Evolutionary conservation across 2,113 vertebrate genomes (phyloP).

Genomic region (Trochalopteron elliotii): DNA sequence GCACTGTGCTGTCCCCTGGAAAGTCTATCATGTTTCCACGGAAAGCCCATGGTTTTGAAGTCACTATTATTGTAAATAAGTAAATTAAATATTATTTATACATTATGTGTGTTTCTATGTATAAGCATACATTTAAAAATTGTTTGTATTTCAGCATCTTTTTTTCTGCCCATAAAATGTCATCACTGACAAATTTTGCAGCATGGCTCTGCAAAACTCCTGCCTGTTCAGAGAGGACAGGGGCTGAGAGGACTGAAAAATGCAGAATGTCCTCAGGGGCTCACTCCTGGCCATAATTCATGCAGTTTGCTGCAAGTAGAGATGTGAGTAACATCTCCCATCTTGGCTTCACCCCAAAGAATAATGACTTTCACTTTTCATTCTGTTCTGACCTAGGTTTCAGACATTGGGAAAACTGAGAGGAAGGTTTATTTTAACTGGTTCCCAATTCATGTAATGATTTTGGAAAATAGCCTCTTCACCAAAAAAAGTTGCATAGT

Average conservation of each 20-base stretch:
- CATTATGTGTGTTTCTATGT: neutral
- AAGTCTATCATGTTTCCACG: neutral
- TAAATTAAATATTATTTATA: neutral
- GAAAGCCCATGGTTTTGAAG: neutral
- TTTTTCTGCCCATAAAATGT: neutral
- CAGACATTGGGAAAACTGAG: neutral
- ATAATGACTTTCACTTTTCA: slow-evolving; percentile 36
- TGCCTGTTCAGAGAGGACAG: neutral
- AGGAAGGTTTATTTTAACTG: neutral
- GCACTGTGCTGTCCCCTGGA: neutral
- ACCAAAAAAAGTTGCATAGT: neutral
- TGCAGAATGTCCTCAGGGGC: neutral
- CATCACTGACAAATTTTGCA: neutral
- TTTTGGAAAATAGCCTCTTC: neutral
- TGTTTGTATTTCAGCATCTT: neutral
- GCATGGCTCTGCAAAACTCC: neutral
- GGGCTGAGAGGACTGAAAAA: neutral
- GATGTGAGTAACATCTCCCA: neutral
- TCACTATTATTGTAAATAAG: neutral
- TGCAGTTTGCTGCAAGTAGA: neutral
- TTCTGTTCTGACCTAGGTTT: neutral
- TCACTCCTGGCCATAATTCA: neutral
- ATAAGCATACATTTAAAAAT: neutral
- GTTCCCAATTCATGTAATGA: neutral
- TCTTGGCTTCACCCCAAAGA: slow-evolving; percentile 17